Conservation (phyloP, 2,113 vertebrate genomes). For the Rhinopithecus roxellana region DNA sequence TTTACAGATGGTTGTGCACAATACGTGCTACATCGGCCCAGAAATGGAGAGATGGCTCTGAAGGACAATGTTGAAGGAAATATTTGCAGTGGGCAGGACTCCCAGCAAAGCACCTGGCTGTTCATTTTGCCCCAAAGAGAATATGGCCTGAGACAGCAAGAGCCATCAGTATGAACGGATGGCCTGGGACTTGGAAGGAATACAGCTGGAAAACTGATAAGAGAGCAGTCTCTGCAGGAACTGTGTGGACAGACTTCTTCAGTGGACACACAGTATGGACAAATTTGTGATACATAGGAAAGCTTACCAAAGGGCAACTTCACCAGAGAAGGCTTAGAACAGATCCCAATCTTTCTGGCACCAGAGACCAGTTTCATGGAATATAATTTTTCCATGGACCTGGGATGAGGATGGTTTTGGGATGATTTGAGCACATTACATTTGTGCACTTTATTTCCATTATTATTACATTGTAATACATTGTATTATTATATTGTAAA, state of each 20-base stretch:
- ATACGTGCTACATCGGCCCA: neutral
- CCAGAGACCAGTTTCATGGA: too few relatives aligned
- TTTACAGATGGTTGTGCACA: neutral
- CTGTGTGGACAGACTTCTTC: neutral
- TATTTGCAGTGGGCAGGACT: neutral
- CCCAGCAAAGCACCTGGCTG: neutral
- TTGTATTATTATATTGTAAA: too few relatives aligned
- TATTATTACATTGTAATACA: too few relatives aligned
- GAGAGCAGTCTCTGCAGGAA: too few relatives aligned
- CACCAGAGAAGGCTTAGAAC: neutral
- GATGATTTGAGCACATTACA: too few relatives aligned
- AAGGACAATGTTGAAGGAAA: neutral
- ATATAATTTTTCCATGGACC: too few relatives aligned
- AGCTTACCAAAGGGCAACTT: neutral
- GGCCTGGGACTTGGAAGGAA: neutral
- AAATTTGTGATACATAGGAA: neutral
- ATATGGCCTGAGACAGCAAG: neutral
- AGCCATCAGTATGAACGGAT: neutral
- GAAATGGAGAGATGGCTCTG: neutral
- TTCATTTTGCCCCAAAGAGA: neutral
- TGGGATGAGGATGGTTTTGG: too few relatives aligned
- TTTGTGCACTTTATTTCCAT: too few relatives aligned
- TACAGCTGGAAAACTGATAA: neutral
- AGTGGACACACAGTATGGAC: neutral
- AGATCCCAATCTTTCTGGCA: too few relatives aligned